Evolutionary conservation across 2,888 invertebrate species (phyloP), one percentile per base, ranked within the genome.

Genomic region (Megalurothrips usitatus): DNA sequence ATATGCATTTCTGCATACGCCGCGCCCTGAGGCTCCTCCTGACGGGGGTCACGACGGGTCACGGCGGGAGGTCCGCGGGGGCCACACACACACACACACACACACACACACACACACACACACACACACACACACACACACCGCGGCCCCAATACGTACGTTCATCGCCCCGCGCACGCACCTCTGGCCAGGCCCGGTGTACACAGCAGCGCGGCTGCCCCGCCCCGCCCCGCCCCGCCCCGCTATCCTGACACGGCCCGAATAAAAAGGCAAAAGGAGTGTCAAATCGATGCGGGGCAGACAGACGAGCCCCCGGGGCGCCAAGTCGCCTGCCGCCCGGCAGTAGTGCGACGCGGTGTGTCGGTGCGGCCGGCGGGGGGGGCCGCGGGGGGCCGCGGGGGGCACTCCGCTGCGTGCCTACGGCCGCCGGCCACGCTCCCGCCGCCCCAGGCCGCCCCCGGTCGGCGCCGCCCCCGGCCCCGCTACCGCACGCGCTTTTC

Each of bases 271-370:
- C 23, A 6, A 26, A 26, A 75, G 23, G 26, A 75, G 68, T 75
- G 68, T 75, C 68, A 75, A 75, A 75, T 75, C 68, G 68, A 75
- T 75, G 68, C 68, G 68, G 23, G 68, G 68, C 68, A 9, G 68
- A 75, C 68, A 23, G 11, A 75, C 68, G 68, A 26, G 12, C n/a
- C 23, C 58, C 34, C 34, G 34, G 34, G 34, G 3, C 6, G 34
- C 2, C 34, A 43, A 12, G 52, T 68, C 68, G 23, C 68, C 68
- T 68, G 68, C n/a, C 63, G 9, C 2, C 63, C 19, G n/a, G 63
- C 23, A 19, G 23, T 63, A 9, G n/a, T n/a, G 9, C n/a, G 17
- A 9, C 19, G 9, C n/a, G 4, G 58, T 19, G 58, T 6, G 63
- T 17, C 63, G n/a, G 19, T 14, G 58, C 63, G 2, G 68, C 23